Evolutionary conservation across 2,888 invertebrate species (phyloP).

Genomic region (Agonopterix heracliana): DNA sequence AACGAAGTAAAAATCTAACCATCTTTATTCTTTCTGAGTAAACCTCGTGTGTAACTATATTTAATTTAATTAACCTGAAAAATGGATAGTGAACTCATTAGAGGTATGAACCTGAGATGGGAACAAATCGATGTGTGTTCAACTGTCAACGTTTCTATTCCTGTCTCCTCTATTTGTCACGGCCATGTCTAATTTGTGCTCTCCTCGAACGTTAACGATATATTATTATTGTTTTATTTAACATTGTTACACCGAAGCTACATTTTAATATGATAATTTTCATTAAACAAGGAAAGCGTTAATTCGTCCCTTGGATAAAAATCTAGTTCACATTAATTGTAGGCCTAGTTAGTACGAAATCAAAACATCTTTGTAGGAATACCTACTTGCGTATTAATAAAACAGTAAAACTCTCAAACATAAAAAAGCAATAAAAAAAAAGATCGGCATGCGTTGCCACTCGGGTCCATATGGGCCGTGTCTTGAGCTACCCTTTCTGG

Average conservation of each 20-base stretch:
- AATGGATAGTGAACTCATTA: conserved; percentile 61
- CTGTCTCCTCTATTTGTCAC: conserved; percentile 64
- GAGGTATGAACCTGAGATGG: conserved; percentile 17
- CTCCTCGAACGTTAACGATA: conserved; percentile 57
- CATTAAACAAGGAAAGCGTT: no score
- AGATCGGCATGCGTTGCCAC: background rate
- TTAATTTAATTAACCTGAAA: conserved; percentile 61
- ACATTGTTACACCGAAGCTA: background rate
- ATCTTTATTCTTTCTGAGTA: background rate
- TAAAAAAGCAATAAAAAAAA: background rate
- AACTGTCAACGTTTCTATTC: conserved; percentile 65
- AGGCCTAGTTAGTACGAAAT: no score
- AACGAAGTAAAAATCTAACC: no score
- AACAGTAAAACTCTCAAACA: background rate
- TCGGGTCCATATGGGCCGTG: conserved; percentile 63
- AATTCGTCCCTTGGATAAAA: no score
- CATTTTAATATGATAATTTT: background rate
- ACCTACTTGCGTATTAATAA: background rate
- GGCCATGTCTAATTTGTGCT: conserved; percentile 65
- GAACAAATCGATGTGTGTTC: conserved; percentile 62
- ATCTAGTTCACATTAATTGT: no score
- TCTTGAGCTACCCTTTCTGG: conserved; percentile 70
- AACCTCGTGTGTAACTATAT: conserved; percentile 36
- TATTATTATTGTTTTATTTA: conserved; percentile 29
- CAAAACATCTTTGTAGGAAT: no score